Evolutionary conservation across 1,140 invertebrate species (phyloP).

Genomic region (Carposina sasakii): DNA sequence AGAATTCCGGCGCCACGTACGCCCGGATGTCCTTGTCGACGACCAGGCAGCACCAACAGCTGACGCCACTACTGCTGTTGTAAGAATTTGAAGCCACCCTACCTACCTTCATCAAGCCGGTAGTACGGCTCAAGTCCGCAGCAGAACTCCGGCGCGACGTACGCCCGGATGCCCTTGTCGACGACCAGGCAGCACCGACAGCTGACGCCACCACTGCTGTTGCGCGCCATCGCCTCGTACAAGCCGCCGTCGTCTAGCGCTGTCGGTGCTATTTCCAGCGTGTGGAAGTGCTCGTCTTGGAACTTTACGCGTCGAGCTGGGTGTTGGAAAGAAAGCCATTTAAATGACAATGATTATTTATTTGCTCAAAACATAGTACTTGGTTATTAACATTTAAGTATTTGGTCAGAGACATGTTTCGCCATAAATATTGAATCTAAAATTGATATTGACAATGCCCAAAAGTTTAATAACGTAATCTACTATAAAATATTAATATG

Average conservation of each 20-base stretch:
- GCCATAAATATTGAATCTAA: too few relatives aligned
- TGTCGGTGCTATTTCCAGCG: slow-evolving; percentile 87
- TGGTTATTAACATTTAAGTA: too few relatives aligned
- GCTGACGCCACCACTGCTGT: slow-evolving; percentile 86
- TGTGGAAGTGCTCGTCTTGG: slow-evolving; percentile 84
- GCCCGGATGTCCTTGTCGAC: slow-evolving; percentile 90
- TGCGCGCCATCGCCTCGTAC: slow-evolving; percentile 87
- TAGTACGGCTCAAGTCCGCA: slow-evolving; percentile 77
- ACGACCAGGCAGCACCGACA: slow-evolving; percentile 87
- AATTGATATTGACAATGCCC: too few relatives aligned
- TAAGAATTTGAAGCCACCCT: too few relatives aligned
- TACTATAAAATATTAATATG: too few relatives aligned
- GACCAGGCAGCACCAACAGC: slow-evolving; percentile 84
- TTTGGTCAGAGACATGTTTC: too few relatives aligned
- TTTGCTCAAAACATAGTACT: too few relatives aligned
- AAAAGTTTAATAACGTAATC: too few relatives aligned
- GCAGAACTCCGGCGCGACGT: slow-evolving; percentile 84
- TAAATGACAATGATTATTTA: too few relatives aligned
- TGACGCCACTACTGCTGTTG: slow-evolving; percentile 89
- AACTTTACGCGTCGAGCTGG: slow-evolving; percentile 75
- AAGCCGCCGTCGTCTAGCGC: slow-evolving; percentile 85
- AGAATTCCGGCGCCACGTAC: slow-evolving; percentile 85
- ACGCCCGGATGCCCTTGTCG: slow-evolving; percentile 87
- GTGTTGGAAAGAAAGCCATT: slow-evolving; percentile 22
- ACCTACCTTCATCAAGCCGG: slow-evolving; percentile 68